These are phyloP conservation scores for Thomomys bottae DNA, from an alignment of 2,113 vertebrate genomes.

Conservation along the genomic window DNA sequence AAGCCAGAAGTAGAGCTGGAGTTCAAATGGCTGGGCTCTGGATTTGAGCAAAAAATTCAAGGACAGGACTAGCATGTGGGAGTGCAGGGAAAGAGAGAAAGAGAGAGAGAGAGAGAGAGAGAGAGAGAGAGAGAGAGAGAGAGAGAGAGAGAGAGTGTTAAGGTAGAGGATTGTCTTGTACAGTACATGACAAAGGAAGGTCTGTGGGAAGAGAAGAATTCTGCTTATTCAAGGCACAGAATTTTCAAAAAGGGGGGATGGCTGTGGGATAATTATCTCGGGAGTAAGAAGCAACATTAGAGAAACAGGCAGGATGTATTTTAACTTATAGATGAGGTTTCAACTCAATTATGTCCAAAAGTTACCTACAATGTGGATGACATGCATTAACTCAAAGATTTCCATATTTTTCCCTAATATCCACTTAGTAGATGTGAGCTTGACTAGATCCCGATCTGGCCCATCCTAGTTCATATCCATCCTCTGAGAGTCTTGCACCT, in stretches of 20 bases:
- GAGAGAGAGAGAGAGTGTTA: background rate
- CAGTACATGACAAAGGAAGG: too few relatives aligned
- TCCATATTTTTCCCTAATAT: background rate
- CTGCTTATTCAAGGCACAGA: background rate
- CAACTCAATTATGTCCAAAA: background rate
- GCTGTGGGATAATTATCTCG: background rate
- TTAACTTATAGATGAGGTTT: background rate
- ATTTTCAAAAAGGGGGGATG: background rate
- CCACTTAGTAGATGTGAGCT: background rate
- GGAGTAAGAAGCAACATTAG: background rate
- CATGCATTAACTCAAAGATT: background rate
- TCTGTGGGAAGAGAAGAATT: background rate
- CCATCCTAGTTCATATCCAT: background rate
- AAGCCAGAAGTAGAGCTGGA: too few relatives aligned
- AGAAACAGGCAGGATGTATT: background rate
- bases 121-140: background rate
- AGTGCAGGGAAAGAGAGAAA: background rate
- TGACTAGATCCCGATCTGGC: background rate
- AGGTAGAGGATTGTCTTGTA: background rate
- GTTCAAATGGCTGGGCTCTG: too few relatives aligned
- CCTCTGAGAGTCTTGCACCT: background rate
- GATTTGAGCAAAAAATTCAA: too few relatives aligned
- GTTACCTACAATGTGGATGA: too few relatives aligned
- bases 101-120: background rate
- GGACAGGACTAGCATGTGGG: too few relatives aligned